Evolutionary conservation across 2,888 invertebrate genomes (phyloP).

Genomic region (Vandiemenella viatica): DNA sequence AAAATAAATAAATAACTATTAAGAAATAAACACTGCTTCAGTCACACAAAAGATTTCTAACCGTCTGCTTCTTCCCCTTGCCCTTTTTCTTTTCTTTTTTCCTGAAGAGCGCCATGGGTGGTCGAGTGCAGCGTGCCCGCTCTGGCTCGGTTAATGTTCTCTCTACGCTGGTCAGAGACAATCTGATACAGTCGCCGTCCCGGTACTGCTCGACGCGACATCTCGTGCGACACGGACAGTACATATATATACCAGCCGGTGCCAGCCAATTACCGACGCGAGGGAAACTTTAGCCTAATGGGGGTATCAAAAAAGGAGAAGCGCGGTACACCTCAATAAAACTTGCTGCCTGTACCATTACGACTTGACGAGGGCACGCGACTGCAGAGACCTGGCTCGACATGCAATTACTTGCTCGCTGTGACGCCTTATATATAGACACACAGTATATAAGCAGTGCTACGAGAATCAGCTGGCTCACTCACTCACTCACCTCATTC

Average conservation of each 20-base stretch:
- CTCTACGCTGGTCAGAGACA: no score
- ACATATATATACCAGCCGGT: constrained; percentile 2
- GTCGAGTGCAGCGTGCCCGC: neutral
- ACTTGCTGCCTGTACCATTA: neutral
- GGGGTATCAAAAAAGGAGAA: neutral
- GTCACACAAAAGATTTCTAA: neutral
- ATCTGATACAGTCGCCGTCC: no score
- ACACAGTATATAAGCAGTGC: no score
- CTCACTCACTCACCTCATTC: no score
- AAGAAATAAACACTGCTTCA: no score
- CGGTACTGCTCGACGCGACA: neutral
- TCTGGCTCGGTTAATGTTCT: no score
- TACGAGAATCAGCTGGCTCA: no score
- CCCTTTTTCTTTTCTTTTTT: neutral
- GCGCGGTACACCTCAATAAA: neutral
- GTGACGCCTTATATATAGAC: no score
- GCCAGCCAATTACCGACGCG: constrained; percentile 4
- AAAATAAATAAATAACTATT: no score
- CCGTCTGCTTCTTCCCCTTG: neutral
- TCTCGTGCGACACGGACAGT: neutral
- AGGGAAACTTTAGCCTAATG: neutral
- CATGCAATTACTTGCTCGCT: no score
- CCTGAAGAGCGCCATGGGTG: neutral
- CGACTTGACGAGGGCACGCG: no score
- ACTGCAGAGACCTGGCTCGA: no score